phyloP scores from a whole-genome alignment of 2,888 invertebrate genomes.

The Noctua janthina region DNA sequence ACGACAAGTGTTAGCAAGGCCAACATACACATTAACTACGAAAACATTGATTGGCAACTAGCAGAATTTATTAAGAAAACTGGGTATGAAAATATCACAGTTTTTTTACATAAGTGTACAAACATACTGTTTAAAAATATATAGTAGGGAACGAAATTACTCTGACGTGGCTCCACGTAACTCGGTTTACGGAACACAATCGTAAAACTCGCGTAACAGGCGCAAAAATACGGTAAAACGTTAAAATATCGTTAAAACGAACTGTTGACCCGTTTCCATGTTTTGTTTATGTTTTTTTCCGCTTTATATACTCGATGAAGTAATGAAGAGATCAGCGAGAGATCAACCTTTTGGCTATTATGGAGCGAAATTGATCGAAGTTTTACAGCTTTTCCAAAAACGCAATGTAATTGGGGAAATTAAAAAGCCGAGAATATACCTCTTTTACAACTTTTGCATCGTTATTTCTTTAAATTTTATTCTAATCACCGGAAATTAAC shows the following conservation, averaged over 20 bases:
- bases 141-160: slow-evolving; percentile 30
- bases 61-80: slow-evolving; percentile 52
- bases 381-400: slow-evolving; percentile 29
- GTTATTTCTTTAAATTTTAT: slow-evolving; percentile 24
- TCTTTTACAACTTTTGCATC: slow-evolving; percentile 12
- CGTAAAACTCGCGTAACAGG: slow-evolving; percentile 74
- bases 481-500: slow-evolving; percentile 42
- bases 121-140: slow-evolving; percentile 25
- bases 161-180: slow-evolving; percentile 72
- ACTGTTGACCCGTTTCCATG: slow-evolving; percentile 75
- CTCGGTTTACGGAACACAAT: slow-evolving; percentile 76
- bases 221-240: slow-evolving; percentile 70
- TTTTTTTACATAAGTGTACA: slow-evolving; percentile 32
- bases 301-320: slow-evolving; percentile 60
- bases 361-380: slow-evolving; percentile 13
- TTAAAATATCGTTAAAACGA: slow-evolving; percentile 78
- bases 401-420: slow-evolving; percentile 22
- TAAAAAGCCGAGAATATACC: slow-evolving; percentile 23
- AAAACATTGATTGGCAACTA: slow-evolving; percentile 53
- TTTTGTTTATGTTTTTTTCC: slow-evolving; percentile 74
- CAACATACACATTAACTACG: slow-evolving; percentile 37
- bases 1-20: slow-evolving; percentile 56
- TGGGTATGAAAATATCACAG: slow-evolving; percentile 18
- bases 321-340: slow-evolving; percentile 43
- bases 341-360: slow-evolving; percentile 19